A percentile compares a stretch with the other conserved stretches of the same genome.
Evolutionary conservation across 2,888 invertebrate species (phyloP).

Genomic region (Poecilobothrus nobilitatus): DNA sequence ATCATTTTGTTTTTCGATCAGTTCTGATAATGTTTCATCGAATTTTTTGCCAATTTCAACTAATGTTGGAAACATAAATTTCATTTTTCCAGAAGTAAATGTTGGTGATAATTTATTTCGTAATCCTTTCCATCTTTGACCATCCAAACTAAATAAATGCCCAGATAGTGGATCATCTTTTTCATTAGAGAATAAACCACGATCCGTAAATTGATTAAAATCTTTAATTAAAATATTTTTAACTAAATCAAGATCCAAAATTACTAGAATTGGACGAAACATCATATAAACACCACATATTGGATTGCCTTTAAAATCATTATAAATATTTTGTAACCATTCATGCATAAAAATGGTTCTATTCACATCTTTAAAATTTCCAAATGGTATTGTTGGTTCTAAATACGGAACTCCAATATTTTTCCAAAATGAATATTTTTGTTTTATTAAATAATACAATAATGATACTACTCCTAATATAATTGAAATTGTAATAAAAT

Average conservation of each 20-base stretch:
- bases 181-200: slow-evolving; percentile 35
- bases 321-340: slow-evolving; percentile 29
- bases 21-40: slow-evolving; percentile 24
- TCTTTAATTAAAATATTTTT: slow-evolving; percentile 35
- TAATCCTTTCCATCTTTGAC: slow-evolving; percentile 40
- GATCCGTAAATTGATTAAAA: slow-evolving; percentile 39
- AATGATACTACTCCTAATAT: neutral
- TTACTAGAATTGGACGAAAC: slow-evolving; percentile 22
- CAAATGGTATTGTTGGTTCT: slow-evolving; percentile 30
- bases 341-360: slow-evolving; percentile 26
- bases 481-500: neutral
- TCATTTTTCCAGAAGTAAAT: slow-evolving; percentile 42
- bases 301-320: slow-evolving; percentile 30
- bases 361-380: slow-evolving; percentile 28
- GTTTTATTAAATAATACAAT: slow-evolving; percentile 15
- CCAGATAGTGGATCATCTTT: slow-evolving; percentile 37
- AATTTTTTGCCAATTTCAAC: slow-evolving; percentile 22
- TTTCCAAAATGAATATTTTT: slow-evolving; percentile 28
- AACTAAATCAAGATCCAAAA: slow-evolving; percentile 26
- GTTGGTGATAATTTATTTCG: slow-evolving; percentile 40
- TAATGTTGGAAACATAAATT: slow-evolving; percentile 35
- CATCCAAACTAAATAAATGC: slow-evolving; percentile 36
- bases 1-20: slow-evolving; percentile 25
- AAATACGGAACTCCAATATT: slow-evolving; percentile 31
- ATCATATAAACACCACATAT: slow-evolving; percentile 29